These are phyloP conservation scores for Phyllotreta striolata DNA, from an alignment of 2,888 invertebrate genomes.

Conservation along the genomic window DNA sequence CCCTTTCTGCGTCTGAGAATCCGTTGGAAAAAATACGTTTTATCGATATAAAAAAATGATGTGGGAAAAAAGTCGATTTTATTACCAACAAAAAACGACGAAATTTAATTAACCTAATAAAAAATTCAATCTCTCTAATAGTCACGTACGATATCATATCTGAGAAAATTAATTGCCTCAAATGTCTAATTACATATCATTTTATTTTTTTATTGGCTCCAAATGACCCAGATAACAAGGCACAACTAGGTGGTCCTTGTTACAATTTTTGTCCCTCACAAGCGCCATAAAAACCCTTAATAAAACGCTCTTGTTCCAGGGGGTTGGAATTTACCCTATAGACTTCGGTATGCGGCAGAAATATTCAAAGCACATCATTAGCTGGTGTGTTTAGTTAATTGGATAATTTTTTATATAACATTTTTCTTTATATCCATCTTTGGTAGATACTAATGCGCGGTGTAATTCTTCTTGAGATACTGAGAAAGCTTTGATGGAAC, in stretches of 20 bases:
- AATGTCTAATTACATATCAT: constrained; percentile 49
- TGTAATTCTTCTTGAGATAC: too few species aligned
- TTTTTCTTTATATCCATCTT: too few species aligned
- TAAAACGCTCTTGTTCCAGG: constrained; percentile 33
- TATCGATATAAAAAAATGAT: constrained; percentile 18
- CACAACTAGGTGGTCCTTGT: constrained; percentile 47
- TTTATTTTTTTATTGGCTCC: constrained; percentile 35
- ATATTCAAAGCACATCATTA: too few species aligned
- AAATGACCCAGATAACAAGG: constrained; percentile 44
- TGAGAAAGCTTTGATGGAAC: too few species aligned
- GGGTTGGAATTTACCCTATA: constrained; percentile 32
- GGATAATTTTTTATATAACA: too few species aligned
- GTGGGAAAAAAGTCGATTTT: constrained; percentile 14
- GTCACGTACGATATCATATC: constrained; percentile 36
- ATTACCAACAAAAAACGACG: constrained; percentile 14
- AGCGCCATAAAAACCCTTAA: constrained; percentile 34
- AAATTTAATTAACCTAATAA: constrained; percentile 28
- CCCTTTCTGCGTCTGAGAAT: constrained; percentile 17
- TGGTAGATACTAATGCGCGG: too few species aligned
- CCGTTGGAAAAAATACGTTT: constrained; percentile 22
- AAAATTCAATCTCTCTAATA: constrained; percentile 31
- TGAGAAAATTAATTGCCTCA: constrained; percentile 44
- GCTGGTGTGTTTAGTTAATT: constrained; percentile 3
- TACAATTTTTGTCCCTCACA: constrained; percentile 45
- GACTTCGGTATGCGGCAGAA: constrained; percentile 17